phyloP scores from a whole-genome alignment of 1,140 invertebrate genomes.

The Dinothrombium tinctorium region DNA sequence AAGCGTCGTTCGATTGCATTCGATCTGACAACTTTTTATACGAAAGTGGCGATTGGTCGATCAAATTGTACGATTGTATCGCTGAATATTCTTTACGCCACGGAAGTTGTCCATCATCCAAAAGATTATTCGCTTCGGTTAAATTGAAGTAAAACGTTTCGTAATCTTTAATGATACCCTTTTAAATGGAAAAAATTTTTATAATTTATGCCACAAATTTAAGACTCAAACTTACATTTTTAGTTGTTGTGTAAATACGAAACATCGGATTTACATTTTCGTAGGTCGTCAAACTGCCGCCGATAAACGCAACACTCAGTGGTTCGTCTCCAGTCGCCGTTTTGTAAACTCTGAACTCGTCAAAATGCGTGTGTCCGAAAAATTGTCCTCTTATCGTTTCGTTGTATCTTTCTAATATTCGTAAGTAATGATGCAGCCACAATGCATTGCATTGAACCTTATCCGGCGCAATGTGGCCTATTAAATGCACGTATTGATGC shows the following conservation, averaged over 20 bases:
- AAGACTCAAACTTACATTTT: background rate
- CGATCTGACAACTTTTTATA: too few relatives aligned
- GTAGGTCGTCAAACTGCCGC: constrained; percentile 33
- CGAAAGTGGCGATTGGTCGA: too few relatives aligned
- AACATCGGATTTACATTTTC: constrained; percentile 79
- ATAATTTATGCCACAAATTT: too few relatives aligned
- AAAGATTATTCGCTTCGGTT: too few relatives aligned
- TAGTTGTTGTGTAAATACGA: constrained; percentile 66
- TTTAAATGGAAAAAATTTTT: too few relatives aligned
- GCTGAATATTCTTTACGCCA: too few relatives aligned
- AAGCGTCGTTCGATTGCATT: background rate
- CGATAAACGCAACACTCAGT: constrained; percentile 13
- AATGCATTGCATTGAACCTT: constrained; percentile 1
- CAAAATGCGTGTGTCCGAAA: constrained; percentile 10
- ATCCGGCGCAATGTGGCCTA: constrained; percentile 9
- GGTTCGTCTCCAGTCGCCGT: too few relatives aligned
- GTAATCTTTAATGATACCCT: too few relatives aligned
- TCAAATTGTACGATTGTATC: too few relatives aligned
- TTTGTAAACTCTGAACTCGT: constrained; percentile 16
- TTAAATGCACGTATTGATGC: constrained; percentile 6
- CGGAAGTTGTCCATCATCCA: too few relatives aligned
- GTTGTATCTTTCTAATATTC: constrained; percentile 7
- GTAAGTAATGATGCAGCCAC: constrained; percentile 5
- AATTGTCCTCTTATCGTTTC: constrained; percentile 7
- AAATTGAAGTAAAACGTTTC: too few relatives aligned